These are phyloP conservation scores for Sebastes glaucus DNA, from an alignment of 2,797 vertebrate genomes.

Conservation along the genomic window DNA sequence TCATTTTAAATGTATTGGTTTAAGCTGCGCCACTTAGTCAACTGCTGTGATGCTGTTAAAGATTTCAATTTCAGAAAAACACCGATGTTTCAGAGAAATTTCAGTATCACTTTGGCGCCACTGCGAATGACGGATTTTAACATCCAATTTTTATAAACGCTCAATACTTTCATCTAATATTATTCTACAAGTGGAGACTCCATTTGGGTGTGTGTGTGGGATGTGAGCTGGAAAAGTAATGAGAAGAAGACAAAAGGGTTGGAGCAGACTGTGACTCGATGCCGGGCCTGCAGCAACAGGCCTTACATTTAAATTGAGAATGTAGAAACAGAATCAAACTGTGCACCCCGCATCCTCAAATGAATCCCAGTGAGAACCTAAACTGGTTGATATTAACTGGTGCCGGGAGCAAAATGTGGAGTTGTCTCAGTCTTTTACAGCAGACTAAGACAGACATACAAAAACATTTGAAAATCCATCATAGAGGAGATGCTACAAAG, in stretches of 20 bases:
- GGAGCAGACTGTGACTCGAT: neutral
- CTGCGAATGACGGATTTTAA: neutral
- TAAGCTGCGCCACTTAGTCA: neutral
- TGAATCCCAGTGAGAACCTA: neutral
- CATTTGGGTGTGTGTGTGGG: conserved; percentile 14
- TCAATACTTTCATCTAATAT: conserved; percentile 38
- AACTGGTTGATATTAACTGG: neutral
- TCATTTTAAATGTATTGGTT: conserved; percentile 3
- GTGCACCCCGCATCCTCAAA: neutral
- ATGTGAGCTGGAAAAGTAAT: conserved; percentile 4
- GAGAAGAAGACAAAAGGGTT: conserved; percentile 21
- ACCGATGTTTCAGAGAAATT: conserved; percentile 4
- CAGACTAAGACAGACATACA: neutral
- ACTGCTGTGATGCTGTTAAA: neutral
- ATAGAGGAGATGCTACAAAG: neutral
- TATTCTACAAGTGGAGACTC: conserved; percentile 18
- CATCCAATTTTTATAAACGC: neutral
- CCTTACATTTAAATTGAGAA: neutral
- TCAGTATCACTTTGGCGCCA: neutral
- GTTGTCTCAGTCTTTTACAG: neutral
- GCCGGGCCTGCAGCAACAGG: neutral
- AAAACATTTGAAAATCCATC: neutral
- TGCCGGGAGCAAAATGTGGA: neutral
- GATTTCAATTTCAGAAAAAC: conserved; percentile 50
- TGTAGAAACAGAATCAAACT: neutral